phyloP scores from a whole-genome alignment of 2,888 invertebrate species.

The Antitype chi region DNA sequence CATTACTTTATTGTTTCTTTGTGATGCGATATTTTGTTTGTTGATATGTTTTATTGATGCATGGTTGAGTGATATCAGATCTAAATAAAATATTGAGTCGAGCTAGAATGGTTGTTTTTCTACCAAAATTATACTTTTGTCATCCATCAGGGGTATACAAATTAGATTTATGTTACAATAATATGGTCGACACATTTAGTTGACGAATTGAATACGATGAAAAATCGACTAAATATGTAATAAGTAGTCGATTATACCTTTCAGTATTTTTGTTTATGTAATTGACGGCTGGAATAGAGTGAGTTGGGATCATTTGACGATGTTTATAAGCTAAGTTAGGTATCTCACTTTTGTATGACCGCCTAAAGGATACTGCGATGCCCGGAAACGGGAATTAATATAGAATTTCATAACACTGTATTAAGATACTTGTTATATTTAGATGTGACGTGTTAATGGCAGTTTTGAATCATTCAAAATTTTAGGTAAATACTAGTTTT shows the following conservation, averaged over 20 bases:
- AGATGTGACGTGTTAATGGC: slow-evolving; percentile 56
- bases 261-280: slow-evolving; percentile 65
- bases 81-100: slow-evolving; percentile 50
- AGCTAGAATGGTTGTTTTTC: slow-evolving; percentile 47
- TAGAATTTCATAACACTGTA: slow-evolving; percentile 63
- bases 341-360: slow-evolving; percentile 76
- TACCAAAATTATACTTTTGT: slow-evolving; percentile 31
- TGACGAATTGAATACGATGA: slow-evolving; percentile 28
- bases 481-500: neutral
- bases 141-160: slow-evolving; percentile 18
- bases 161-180: slow-evolving; percentile 10
- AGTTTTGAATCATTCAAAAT: slow-evolving; percentile 49
- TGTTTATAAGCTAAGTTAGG: slow-evolving; percentile 65
- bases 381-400: slow-evolving; percentile 48
- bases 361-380: slow-evolving; percentile 69
- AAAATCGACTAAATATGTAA: slow-evolving; percentile 29
- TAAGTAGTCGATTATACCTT: slow-evolving; percentile 46
- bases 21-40: slow-evolving; percentile 40
- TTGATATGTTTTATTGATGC: slow-evolving; percentile 39
- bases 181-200: slow-evolving; percentile 18
- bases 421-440: slow-evolving; percentile 58
- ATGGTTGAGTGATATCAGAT: slow-evolving; percentile 37
- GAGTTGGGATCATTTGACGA: slow-evolving; percentile 65
- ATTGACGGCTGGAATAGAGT: slow-evolving; percentile 61
- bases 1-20: slow-evolving; percentile 49